Evolutionary conservation across 2,797 vertebrate species (phyloP), one percentile per base, ranked within the genome.

Genomic region (Esox lucius): DNA sequence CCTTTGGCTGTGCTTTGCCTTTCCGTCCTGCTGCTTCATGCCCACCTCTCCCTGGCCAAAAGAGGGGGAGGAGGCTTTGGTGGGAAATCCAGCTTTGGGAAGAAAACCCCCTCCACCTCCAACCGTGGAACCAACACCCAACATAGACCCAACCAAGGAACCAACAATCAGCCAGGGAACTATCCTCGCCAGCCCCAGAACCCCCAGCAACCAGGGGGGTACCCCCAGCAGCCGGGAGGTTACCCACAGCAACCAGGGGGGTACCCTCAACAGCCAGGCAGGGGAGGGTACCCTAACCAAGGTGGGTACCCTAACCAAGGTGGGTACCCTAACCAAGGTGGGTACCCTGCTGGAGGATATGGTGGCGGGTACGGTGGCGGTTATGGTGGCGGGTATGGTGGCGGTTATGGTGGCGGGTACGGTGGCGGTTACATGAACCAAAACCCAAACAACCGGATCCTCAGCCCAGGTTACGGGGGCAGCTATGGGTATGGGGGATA

Each of bases 401-500:
- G 85, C 1, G 78, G 78, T 1, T 81, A 87, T 61, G 80, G 80
- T 53, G 80, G 78, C 7, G 83, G 81, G 53, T 80, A 82, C 59
- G 83, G 48, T 28, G 86, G 85, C 0, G 78, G 78, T 0, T 81
- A 87, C 61, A 82, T 92, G 13, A 93, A 94, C 82, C 72, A 86
- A 0, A 93, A 94, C 78, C 92, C 93, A 39, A 90, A 90, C 49
- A 94, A 93, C 78, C 83, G 66, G 78, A 83, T 93, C 75, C 76
- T 91, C 69, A 93, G 92, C 75, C 93, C 93, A 71, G 86, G 72
- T 3, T 93, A 91, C 53, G 88, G 88, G 5, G 68, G 90, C 35
- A 87, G 84, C 19, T 91, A 82, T 75, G 90, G 88, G 2, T 84
- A 87, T 5, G 85, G 88, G 1, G 87, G 90, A 2, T 66, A 85